A percentile compares a stretch with the other conserved stretches of the same genome.
Conservation (phyloP, 2,113 vertebrate species). For the Lycaon pictus region DNA sequence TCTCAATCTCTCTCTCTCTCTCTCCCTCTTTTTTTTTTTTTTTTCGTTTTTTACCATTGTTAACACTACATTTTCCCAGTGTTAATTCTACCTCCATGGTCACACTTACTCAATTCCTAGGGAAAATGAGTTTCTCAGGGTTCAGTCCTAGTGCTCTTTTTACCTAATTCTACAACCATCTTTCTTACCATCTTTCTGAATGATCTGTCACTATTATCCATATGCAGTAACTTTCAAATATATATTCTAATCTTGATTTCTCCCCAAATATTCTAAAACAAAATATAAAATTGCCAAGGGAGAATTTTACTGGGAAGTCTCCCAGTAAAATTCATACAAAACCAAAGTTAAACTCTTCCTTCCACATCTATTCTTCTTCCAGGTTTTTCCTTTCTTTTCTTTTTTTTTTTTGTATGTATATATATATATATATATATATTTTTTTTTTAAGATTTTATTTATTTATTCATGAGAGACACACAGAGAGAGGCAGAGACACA, state of each 20-base stretch:
- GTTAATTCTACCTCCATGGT: neutral
- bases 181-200: neutral
- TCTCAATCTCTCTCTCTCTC: no score
- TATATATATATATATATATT: no score
- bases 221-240: neutral
- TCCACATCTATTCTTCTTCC: neutral
- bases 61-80: neutral
- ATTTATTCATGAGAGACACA: no score
- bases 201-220: neutral
- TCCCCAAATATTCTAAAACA: neutral
- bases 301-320: neutral
- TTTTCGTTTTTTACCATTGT: neutral
- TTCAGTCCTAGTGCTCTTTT: neutral
- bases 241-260: neutral
- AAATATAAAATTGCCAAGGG: neutral
- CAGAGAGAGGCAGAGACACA: no score
- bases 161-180: neutral
- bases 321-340: neutral
- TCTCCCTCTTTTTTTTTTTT: no score
- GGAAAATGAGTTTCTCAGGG: neutral
- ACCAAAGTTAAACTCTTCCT: neutral
- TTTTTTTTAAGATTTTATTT: no score
- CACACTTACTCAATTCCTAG: neutral
- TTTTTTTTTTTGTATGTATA: no score
- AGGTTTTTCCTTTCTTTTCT: neutral